phyloP scores from a whole-genome alignment of 2,888 invertebrate genomes.

The Ischnura elegans region DNA sequence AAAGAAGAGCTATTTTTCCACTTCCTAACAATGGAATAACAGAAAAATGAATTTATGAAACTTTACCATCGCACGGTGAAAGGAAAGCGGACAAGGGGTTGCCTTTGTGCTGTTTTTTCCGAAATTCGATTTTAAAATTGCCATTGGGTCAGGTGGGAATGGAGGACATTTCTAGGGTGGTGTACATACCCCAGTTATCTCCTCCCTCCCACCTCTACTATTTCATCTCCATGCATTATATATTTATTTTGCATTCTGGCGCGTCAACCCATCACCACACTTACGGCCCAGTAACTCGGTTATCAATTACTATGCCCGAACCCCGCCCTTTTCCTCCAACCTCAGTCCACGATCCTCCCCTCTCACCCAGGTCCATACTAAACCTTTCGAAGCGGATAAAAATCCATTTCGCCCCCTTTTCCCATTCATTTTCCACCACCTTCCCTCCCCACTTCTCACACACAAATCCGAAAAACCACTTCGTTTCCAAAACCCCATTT shows the following conservation, averaged over 20 bases:
- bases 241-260: not conserved
- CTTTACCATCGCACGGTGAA: not conserved
- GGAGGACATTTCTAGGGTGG: constrained; percentile 17
- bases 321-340: not conserved
- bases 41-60: constrained; percentile 35
- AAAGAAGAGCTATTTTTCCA: not conserved
- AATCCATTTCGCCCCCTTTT: not conserved
- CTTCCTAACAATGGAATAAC: not conserved
- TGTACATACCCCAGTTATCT: constrained; percentile 22
- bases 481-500: not conserved
- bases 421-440: not conserved
- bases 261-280: not conserved
- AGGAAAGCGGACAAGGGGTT: not conserved
- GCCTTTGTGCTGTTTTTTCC: not conserved
- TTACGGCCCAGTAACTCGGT: constrained; percentile 40
- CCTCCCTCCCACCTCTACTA: not conserved
- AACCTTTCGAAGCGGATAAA: too few species aligned
- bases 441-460: not conserved
- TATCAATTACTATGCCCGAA: constrained; percentile 37
- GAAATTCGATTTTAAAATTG: constrained; percentile 11
- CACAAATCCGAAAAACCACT: not conserved
- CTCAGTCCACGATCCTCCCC: too few species aligned
- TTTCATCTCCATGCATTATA: not conserved
- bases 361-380: not conserved
- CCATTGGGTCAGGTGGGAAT: not conserved